A percentile compares a stretch with the other conserved stretches of the same genome.
phyloP scores from a whole-genome alignment of 2,797 vertebrate genomes.

The Euphonia xanthogaster region DNA sequence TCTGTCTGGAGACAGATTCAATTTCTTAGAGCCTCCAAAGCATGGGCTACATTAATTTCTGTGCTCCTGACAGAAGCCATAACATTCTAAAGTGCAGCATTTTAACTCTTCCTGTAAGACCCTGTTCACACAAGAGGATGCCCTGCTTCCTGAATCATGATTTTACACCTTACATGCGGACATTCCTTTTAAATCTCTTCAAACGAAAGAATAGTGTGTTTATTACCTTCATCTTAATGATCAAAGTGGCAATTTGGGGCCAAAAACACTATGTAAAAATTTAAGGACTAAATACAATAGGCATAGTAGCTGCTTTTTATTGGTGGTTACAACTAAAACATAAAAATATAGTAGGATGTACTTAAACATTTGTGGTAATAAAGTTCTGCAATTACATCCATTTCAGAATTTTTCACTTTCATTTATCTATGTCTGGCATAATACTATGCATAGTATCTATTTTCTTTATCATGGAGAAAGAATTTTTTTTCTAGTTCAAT shows the following conservation, averaged over 20 bases:
- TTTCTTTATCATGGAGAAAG: background rate
- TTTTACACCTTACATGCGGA: background rate
- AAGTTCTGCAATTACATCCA: background rate
- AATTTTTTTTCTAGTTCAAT: background rate
- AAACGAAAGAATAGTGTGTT: background rate
- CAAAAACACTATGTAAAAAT: background rate
- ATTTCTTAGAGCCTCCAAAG: background rate
- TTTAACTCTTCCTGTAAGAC: background rate
- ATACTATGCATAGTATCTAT: background rate
- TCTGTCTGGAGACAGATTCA: background rate
- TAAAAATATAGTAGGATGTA: background rate
- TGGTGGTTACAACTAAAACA: background rate
- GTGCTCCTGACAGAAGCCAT: background rate
- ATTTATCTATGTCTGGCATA: background rate
- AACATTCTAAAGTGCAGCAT: background rate
- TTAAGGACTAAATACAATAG: background rate
- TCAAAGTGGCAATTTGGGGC: background rate
- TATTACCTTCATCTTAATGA: background rate
- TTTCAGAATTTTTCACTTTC: background rate
- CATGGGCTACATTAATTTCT: background rate
- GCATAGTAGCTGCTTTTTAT: background rate
- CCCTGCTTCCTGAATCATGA: background rate
- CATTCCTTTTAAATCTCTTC: background rate
- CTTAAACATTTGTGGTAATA: background rate
- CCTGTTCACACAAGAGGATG: background rate